Evolutionary conservation across 2,888 invertebrate genomes (phyloP).

Genomic region (Rambutsinella grinnellia): DNA sequence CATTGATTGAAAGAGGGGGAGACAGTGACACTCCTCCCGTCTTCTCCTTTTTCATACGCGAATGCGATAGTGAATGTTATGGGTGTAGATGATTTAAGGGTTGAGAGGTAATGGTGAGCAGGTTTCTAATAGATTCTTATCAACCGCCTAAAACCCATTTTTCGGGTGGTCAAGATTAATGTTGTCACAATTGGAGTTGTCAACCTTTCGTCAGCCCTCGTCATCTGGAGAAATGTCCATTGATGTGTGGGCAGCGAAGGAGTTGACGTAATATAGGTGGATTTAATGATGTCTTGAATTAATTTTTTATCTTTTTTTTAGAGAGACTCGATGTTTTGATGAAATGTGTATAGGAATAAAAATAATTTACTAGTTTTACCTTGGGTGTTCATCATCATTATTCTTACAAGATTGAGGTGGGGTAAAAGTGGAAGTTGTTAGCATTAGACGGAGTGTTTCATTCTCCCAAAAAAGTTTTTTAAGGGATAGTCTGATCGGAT

Average conservation of each 20-base stretch:
- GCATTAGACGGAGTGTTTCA: too few relatives aligned
- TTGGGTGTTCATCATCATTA: constrained; percentile 8
- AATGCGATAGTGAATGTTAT: not conserved
- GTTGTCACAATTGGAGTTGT: constrained; percentile 25
- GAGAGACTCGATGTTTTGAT: constrained; percentile 14
- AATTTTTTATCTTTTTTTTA: constrained; percentile 25
- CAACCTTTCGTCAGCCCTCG: constrained; percentile 2
- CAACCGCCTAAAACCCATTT: constrained; percentile 11
- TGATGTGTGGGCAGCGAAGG: not conserved
- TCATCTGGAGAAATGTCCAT: constrained; percentile 1
- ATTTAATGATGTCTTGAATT: constrained; percentile 44
- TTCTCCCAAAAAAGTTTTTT: constrained; percentile 24
- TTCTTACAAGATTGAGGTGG: not conserved
- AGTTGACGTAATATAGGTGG: not conserved
- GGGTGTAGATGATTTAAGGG: constrained; percentile 36
- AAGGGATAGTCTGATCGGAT: not conserved
- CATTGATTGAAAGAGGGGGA: too few relatives aligned
- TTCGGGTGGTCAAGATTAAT: constrained; percentile 46
- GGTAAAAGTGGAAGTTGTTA: not conserved
- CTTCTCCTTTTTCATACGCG: not conserved
- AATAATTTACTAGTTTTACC: not conserved
- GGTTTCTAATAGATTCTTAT: constrained; percentile 25
- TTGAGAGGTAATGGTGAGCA: constrained; percentile 42
- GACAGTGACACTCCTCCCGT: constrained; percentile 3
- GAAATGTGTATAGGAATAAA: not conserved